Percentiles rank a stretch among this genome's conserved stretches.
Evolutionary conservation across 2,888 invertebrate genomes (phyloP).

Genomic region (Andrena haemorrhoa): DNA sequence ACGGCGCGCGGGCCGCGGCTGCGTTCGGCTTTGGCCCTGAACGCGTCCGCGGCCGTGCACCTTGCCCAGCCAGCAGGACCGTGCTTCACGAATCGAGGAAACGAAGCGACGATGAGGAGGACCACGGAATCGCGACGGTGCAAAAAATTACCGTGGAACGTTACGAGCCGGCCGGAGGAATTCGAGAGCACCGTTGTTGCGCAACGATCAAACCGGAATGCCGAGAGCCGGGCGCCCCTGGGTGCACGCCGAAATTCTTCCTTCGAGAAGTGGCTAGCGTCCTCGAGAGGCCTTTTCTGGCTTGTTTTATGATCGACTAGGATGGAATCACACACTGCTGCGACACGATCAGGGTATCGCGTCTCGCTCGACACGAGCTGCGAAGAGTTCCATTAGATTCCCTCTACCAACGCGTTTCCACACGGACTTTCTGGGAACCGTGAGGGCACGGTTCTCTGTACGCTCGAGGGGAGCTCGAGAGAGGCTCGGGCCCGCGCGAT

Average conservation of each 20-base stretch:
- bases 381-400: background rate
- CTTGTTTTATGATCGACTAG: too few species aligned
- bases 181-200: conserved; percentile 67
- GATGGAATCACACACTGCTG: too few species aligned
- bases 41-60: conserved; percentile 47
- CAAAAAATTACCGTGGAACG: conserved; percentile 33
- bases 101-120: background rate
- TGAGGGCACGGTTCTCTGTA: background rate
- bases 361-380: too few species aligned
- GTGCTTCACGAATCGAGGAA: conserved; percentile 36
- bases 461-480: conserved; percentile 2
- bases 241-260: conserved; percentile 59
- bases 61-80: conserved; percentile 8
- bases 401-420: background rate
- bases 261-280: conserved; percentile 28
- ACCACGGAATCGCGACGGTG: background rate
- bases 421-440: background rate
- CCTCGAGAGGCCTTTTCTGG: background rate
- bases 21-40: conserved; percentile 33
- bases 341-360: too few species aligned
- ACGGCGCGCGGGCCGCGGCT: conserved; percentile 19
- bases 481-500: background rate
- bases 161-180: conserved; percentile 31
- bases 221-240: conserved; percentile 49
- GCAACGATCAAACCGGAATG: conserved; percentile 77